A percentile compares a stretch with the other conserved stretches of the same genome.
These are phyloP conservation scores for Allacma fusca DNA, from an alignment of 2,888 invertebrate species.

Conservation along the genomic window DNA sequence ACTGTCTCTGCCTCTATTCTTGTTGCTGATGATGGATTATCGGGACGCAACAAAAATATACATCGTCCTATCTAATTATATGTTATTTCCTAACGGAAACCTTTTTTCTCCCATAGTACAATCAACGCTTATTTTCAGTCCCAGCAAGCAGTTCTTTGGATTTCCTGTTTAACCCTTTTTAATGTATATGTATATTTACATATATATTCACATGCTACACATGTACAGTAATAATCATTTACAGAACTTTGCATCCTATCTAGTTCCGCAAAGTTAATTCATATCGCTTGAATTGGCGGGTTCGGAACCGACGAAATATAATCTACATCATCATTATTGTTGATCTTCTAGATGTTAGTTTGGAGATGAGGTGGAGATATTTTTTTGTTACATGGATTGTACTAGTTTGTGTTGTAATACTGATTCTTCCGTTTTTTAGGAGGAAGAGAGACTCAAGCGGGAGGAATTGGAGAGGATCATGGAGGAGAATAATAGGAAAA, in stretches of 20 bases:
- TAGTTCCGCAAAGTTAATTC: conserved; percentile 32
- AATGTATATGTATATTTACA: background rate
- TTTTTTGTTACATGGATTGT: conserved; percentile 36
- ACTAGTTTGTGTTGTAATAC: conserved; percentile 48
- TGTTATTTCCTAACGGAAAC: conserved; percentile 15
- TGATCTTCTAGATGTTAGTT: conserved; percentile 49
- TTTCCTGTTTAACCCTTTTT: conserved; percentile 20
- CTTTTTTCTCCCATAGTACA: background rate
- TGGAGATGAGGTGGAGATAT: conserved; percentile 38
- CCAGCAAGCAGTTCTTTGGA: conserved; percentile 14
- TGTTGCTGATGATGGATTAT: conserved; percentile 48
- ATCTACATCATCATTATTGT: conserved; percentile 38
- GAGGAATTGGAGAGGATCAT: conserved; percentile 95
- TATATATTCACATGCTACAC: conserved; percentile 19
- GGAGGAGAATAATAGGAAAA: conserved; percentile 97
- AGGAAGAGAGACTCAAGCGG: conserved; percentile 94
- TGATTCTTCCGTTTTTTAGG: conserved; percentile 71
- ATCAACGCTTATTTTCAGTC: conserved; percentile 25
- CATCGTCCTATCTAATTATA: conserved; percentile 31
- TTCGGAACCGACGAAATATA: conserved; percentile 26
- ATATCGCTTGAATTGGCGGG: conserved; percentile 37
- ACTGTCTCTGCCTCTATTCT: conserved; percentile 49
- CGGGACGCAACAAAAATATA: conserved; percentile 50
- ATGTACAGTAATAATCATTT: conserved; percentile 6
- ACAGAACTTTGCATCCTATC: conserved; percentile 34